These are phyloP conservation scores for Aix galericulata DNA, from an alignment of 2,113 vertebrate species.

Conservation along the genomic window DNA sequence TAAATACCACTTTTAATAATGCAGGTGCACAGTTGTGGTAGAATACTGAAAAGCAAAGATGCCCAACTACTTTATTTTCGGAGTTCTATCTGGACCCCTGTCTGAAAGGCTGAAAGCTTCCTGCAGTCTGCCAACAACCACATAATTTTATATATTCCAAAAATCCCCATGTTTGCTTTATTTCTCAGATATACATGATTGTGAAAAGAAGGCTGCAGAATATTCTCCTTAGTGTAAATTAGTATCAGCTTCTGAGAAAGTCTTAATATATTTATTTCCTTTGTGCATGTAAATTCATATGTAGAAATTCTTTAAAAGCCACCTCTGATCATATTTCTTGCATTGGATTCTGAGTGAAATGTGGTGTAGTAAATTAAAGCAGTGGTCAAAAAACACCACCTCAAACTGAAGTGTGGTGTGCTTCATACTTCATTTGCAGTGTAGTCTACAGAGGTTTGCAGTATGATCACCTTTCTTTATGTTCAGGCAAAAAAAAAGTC, in stretches of 20 bases:
- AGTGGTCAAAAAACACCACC: background rate
- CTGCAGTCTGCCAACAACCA: conserved; percentile 1
- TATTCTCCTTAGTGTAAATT: background rate
- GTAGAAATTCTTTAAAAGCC: background rate
- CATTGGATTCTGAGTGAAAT: background rate
- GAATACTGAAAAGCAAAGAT: background rate
- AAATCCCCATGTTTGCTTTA: background rate
- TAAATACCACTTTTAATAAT: background rate
- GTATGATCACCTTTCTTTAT: background rate
- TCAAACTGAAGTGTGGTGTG: background rate
- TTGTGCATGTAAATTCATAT: background rate
- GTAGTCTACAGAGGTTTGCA: background rate
- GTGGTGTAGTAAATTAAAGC: background rate
- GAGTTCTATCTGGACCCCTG: background rate
- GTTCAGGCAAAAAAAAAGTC: background rate
- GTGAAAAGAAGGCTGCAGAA: background rate
- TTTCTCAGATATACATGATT: background rate
- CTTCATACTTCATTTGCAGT: background rate
- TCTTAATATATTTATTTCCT: background rate
- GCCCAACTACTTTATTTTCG: background rate
- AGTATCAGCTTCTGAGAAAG: background rate
- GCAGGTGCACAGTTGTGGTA: background rate
- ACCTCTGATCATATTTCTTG: background rate
- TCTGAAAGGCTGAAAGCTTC: background rate
- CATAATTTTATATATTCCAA: background rate